phyloP scores from a whole-genome alignment of 2,888 invertebrate species.

The Tholera decimalis region DNA sequence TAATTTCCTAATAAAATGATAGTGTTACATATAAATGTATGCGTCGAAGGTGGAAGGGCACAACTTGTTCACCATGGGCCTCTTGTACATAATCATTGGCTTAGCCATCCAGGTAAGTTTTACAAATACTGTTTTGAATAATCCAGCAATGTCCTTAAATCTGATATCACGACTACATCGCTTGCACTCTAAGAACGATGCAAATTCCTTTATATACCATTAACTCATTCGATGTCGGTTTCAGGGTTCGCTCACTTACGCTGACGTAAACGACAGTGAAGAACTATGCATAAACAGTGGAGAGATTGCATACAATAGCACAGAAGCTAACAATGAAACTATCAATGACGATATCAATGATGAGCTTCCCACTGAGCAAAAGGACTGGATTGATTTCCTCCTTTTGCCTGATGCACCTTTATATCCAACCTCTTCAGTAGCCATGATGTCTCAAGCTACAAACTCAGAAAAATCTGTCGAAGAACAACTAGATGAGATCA shows the following conservation, averaged over 20 bases:
- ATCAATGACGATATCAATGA: too few species aligned
- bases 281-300: conserved; percentile 61
- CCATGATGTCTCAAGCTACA: conserved; percentile 81
- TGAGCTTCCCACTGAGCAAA: conserved; percentile 69
- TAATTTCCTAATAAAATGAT: conserved; percentile 77
- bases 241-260: conserved; percentile 76
- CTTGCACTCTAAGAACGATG: too few species aligned
- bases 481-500: conserved; percentile 84
- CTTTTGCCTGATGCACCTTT: conserved; percentile 67
- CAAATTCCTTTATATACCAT: too few species aligned
- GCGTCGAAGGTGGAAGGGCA: conserved; percentile 54
- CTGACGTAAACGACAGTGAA: conserved; percentile 64
- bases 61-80: conserved; percentile 78
- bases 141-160: too few species aligned
- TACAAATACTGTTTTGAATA: too few species aligned
- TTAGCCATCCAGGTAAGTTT: conserved; percentile 82
- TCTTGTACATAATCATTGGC: conserved; percentile 78
- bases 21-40: conserved; percentile 76
- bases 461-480: conserved; percentile 80
- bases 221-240: too few species aligned
- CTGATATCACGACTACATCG: too few species aligned
- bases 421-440: conserved; percentile 76
- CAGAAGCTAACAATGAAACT: conserved; percentile 64
- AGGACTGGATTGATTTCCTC: conserved; percentile 81
- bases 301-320: conserved; percentile 62